phyloP scores from a whole-genome alignment of 2,888 invertebrate genomes.

The Rosalia funebris region DNA sequence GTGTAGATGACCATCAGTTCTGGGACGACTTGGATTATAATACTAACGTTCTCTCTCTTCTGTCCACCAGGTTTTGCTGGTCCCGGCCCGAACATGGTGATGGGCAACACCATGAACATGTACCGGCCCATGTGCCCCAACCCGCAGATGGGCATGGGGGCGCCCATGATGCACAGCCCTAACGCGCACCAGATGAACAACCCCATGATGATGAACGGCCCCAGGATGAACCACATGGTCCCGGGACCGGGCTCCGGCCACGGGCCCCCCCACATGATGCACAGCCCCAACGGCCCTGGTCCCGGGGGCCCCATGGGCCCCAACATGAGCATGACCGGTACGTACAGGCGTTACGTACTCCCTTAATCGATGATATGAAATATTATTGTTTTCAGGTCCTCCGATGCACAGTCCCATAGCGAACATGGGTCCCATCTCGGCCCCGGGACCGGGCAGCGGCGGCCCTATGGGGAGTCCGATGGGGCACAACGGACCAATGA shows the following conservation, averaged over 20 bases:
- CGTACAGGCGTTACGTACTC: neutral
- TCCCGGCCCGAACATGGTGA: slow-evolving; percentile 54
- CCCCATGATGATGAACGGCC: slow-evolving; percentile 65
- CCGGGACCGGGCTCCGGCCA: slow-evolving; percentile 50
- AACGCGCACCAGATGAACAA: slow-evolving; percentile 61
- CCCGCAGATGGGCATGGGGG: slow-evolving; percentile 52
- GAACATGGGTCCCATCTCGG: slow-evolving; percentile 69
- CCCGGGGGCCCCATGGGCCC: slow-evolving; percentile 69
- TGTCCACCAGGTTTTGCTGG: slow-evolving; percentile 21
- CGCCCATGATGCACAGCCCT: slow-evolving; percentile 64
- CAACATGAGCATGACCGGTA: slow-evolving; percentile 41
- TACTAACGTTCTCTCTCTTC: too few species aligned
- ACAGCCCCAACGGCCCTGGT: slow-evolving; percentile 70
- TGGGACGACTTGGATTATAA: too few species aligned
- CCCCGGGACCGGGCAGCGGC: slow-evolving; percentile 50
- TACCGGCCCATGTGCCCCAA: slow-evolving; percentile 73
- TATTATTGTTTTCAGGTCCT: slow-evolving; percentile 61
- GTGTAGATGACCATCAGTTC: too few species aligned
- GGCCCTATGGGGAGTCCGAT: slow-evolving; percentile 61
- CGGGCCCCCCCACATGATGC: slow-evolving; percentile 66
- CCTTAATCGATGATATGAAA: too few species aligned
- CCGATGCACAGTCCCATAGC: slow-evolving; percentile 73
- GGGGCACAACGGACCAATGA: slow-evolving; percentile 71
- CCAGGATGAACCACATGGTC: slow-evolving; percentile 57
- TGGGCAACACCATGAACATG: slow-evolving; percentile 58